A percentile compares a stretch with the other conserved stretches of the same genome.
Evolutionary conservation across 2,113 vertebrate species (phyloP).

Genomic region (Falco punctatus): DNA sequence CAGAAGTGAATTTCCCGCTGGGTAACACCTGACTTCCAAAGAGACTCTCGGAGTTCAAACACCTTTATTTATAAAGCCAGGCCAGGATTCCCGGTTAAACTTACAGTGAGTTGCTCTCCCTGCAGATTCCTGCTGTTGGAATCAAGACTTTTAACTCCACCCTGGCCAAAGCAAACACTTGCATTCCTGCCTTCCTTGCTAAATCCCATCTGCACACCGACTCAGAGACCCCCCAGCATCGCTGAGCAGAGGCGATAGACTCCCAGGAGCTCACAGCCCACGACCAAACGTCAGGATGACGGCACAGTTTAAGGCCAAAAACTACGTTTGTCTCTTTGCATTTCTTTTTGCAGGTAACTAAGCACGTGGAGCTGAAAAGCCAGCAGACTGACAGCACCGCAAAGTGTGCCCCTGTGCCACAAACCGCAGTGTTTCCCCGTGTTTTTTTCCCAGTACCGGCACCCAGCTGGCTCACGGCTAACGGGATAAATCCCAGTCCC

Average conservation of each 20-base stretch:
- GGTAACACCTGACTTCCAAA: not conserved
- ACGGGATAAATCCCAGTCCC: not conserved
- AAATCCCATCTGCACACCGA: fast-evolving
- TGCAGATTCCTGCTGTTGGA: not conserved
- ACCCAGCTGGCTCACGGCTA: not conserved
- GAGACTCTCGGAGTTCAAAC: not conserved
- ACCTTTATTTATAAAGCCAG: not conserved
- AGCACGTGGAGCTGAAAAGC: not conserved
- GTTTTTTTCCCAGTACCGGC: not conserved
- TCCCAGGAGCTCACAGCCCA: not conserved
- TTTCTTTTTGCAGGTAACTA: not conserved
- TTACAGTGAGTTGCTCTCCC: not conserved
- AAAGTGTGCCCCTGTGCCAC: not conserved
- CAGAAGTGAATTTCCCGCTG: not conserved
- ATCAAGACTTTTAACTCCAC: not conserved
- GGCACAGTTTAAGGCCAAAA: not conserved
- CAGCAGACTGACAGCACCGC: not conserved
- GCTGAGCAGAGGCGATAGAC: not conserved
- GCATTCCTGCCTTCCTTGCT: not conserved
- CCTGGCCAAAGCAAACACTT: not conserved
- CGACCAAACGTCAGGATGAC: fast-evolving
- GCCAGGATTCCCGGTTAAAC: not conserved
- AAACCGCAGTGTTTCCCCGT: fast-evolving
- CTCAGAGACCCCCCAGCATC: fast-evolving
- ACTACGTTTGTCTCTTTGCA: not conserved